Conservation (phyloP, 1,140 invertebrate species). For the Medauroidea extradentata region DNA sequence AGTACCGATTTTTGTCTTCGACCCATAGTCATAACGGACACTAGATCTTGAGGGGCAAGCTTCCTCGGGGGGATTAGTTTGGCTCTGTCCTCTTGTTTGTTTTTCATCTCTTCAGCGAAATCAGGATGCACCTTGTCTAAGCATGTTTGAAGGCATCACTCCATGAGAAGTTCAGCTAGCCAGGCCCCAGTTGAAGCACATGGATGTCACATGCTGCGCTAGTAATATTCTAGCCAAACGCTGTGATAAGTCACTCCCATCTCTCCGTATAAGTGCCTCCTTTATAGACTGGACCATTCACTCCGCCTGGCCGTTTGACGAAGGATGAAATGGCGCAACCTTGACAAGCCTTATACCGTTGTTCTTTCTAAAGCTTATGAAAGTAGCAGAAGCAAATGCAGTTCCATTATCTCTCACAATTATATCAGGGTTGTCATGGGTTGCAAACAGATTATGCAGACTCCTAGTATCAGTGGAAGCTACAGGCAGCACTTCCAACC, state of each 20-base stretch:
- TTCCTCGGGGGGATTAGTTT: background rate
- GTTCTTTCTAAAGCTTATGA: constrained; percentile 13
- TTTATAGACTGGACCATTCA: constrained; percentile 20
- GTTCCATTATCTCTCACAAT: constrained; percentile 16
- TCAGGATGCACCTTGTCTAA: constrained; percentile 3
- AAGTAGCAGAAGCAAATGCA: constrained; percentile 16
- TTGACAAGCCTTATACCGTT: constrained; percentile 22
- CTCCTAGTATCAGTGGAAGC: background rate
- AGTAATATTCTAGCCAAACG: background rate
- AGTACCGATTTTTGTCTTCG: background rate
- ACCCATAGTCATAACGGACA: background rate
- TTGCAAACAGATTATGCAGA: constrained; percentile 8
- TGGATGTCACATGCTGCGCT: background rate
- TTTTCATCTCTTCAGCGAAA: background rate
- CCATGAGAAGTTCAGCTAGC: constrained; percentile 19
- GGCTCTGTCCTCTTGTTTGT: background rate
- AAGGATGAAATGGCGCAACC: constrained; percentile 32
- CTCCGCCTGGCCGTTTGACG: constrained; percentile 34
- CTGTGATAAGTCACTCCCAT: constrained; percentile 3
- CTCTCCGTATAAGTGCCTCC: constrained; percentile 18
- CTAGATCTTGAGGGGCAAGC: background rate
- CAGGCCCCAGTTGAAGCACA: background rate
- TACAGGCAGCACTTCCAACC: constrained; percentile 24
- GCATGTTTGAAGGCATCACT: background rate
- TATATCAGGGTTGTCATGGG: constrained; percentile 7